phyloP scores from a whole-genome alignment of 2,113 vertebrate genomes.

The Actenoides hombroni region DNA sequence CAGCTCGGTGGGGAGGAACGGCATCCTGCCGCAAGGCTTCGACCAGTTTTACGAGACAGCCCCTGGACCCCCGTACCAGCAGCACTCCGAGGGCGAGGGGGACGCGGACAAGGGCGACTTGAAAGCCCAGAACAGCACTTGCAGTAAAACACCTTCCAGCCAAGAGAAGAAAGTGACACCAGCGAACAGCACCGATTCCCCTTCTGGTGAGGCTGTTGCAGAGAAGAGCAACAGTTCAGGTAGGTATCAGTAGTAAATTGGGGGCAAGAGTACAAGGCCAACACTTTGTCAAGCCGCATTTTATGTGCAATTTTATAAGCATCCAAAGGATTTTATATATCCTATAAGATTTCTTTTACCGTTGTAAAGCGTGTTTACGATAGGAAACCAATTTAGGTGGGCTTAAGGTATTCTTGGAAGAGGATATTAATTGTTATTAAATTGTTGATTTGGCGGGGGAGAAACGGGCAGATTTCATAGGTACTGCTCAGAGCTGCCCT shows the following conservation, averaged over 20 bases:
- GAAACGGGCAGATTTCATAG: conserved; percentile 30
- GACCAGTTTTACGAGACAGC: conserved; percentile 93
- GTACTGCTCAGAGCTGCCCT: conserved; percentile 8
- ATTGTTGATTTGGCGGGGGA: conserved; percentile 16
- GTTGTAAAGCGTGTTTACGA: conserved; percentile 97
- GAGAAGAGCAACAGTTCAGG: conserved; percentile 90
- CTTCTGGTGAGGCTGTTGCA: conserved; percentile 85
- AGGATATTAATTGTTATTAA: conserved; percentile 70
- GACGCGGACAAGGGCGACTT: conserved; percentile 82
- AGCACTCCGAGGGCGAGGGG: conserved; percentile 69
- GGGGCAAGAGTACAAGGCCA: conserved; percentile 75
- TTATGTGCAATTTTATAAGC: conserved; percentile 98
- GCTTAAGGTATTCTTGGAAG: conserved; percentile 78
- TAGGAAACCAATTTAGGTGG: conserved; percentile 87
- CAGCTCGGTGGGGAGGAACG: conserved; percentile 89
- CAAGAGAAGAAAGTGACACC: conserved; percentile 80
- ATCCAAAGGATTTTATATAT: conserved; percentile 97
- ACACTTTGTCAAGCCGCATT: conserved; percentile 81
- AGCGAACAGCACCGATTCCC: conserved; percentile 81
- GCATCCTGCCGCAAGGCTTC: conserved; percentile 95
- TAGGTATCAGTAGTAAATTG: conserved; percentile 76
- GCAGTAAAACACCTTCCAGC: conserved; percentile 79
- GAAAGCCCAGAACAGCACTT: conserved; percentile 71
- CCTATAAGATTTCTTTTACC: conserved; percentile 93
- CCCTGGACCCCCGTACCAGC: conserved; percentile 70